These are phyloP conservation scores for Coccyzus lansbergi DNA, from an alignment of 2,797 vertebrate species.

Conservation along the genomic window DNA sequence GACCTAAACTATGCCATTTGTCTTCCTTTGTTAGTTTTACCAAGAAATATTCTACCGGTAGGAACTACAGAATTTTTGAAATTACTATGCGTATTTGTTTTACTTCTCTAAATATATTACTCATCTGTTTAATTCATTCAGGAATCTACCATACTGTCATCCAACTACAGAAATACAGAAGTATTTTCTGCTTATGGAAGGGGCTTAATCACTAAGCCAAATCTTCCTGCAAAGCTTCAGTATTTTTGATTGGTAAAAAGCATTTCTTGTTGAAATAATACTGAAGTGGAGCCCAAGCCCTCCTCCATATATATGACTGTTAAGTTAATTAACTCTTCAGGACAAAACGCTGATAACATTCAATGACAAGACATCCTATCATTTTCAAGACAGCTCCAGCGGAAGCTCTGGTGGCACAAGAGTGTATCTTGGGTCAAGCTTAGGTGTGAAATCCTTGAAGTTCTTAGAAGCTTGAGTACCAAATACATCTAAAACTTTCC, in stretches of 20 bases:
- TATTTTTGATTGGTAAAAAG: constrained; percentile 75
- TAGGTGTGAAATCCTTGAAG: constrained; percentile 89
- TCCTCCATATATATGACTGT: constrained; percentile 62
- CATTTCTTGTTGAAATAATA: constrained; percentile 77
- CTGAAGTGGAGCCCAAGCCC: constrained; percentile 73
- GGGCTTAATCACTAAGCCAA: constrained; percentile 78
- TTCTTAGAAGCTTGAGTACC: constrained; percentile 91
- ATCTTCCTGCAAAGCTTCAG: constrained; percentile 72
- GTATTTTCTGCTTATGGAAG: constrained; percentile 60
- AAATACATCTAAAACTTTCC: constrained; percentile 90
- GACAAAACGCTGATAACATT: constrained; percentile 68
- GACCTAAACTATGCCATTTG: constrained; percentile 46
- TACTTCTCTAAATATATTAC: constrained; percentile 76
- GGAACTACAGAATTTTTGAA: constrained; percentile 64
- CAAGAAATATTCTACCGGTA: constrained; percentile 66
- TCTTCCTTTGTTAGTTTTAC: constrained; percentile 64
- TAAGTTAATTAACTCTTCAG: constrained; percentile 71
- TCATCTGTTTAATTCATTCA: constrained; percentile 75
- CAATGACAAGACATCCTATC: neutral
- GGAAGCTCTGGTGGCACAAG: constrained; percentile 77
- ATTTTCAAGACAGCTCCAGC: constrained; percentile 80
- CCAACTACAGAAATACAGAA: constrained; percentile 71
- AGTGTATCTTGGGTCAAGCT: constrained; percentile 88
- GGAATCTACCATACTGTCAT: constrained; percentile 69
- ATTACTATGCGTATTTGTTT: constrained; percentile 59